Conservation (phyloP, 2,888 invertebrate genomes). For the Liopterus haemorrhoidalis region DNA sequence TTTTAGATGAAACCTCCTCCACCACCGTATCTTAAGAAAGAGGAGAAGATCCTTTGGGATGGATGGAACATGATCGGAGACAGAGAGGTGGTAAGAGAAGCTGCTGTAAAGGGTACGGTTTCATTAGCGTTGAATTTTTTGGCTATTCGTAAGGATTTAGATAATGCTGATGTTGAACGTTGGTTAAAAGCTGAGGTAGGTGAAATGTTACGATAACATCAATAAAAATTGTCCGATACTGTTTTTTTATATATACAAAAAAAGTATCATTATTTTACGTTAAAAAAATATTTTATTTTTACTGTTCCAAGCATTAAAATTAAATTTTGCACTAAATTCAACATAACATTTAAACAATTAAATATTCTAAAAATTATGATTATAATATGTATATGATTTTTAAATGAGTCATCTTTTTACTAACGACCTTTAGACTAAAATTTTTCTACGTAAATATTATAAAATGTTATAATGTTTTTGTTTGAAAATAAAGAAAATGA, state of each 20-base stretch:
- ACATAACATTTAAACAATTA: no score
- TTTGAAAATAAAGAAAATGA: not conserved
- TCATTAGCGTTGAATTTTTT: constrained; percentile 55
- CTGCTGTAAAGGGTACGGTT: constrained; percentile 61
- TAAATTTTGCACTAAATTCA: no score
- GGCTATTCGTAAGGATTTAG: constrained; percentile 51
- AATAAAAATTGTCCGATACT: not conserved
- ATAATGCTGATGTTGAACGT: constrained; percentile 48
- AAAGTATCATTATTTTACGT: not conserved
- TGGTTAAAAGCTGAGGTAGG: constrained; percentile 56
- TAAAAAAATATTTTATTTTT: constrained; percentile 4
- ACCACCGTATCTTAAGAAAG: constrained; percentile 39
- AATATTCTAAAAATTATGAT: no score
- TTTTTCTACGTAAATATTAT: no score
- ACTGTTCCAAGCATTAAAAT: not conserved
- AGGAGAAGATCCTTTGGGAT: constrained; percentile 51
- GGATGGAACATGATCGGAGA: constrained; percentile 60
- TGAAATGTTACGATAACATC: constrained; percentile 5
- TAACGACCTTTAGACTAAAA: no score
- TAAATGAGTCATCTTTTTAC: no score
- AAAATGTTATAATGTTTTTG: constrained; percentile 6
- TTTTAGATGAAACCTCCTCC: constrained; percentile 33
- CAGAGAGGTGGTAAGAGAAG: constrained; percentile 61
- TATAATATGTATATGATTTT: no score
- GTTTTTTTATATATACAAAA: not conserved